A percentile compares a stretch with the other conserved stretches of the same genome.
These are phyloP conservation scores for Stictonetta naevosa DNA, from an alignment of 2,113 vertebrate species.

Conservation along the genomic window DNA sequence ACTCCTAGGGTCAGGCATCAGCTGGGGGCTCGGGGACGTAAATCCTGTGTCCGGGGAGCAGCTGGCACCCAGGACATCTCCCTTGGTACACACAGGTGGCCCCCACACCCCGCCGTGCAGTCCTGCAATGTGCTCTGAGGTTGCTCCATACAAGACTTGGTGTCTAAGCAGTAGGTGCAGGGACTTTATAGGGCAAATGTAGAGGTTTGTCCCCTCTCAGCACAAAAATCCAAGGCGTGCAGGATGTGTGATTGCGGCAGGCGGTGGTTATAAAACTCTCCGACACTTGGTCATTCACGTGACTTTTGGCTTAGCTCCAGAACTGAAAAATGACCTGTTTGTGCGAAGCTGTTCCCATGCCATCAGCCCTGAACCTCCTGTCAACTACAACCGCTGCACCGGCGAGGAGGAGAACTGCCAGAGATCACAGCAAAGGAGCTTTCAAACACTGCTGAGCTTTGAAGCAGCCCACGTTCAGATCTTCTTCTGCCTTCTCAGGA, in stretches of 20 bases:
- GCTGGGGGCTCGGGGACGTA: not conserved
- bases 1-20: accelerated
- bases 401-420: not conserved
- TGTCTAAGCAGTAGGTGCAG: not conserved
- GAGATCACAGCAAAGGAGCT: not conserved
- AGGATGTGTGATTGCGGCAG: not conserved
- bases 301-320: not conserved
- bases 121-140: not conserved
- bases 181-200: not conserved
- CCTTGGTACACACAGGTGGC: not conserved
- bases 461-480: accelerated
- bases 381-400: not conserved
- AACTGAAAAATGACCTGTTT: not conserved
- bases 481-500: not conserved
- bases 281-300: not conserved
- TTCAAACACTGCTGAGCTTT: not conserved
- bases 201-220: not conserved
- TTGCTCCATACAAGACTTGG: not conserved
- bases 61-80: not conserved
- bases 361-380: not conserved
- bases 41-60: not conserved
- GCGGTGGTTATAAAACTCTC: not conserved
- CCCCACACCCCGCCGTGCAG: not conserved
- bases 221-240: not conserved
- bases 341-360: not conserved